Conservation (phyloP, 2,113 vertebrate genomes). For the Antechinus stuartii region DNA sequence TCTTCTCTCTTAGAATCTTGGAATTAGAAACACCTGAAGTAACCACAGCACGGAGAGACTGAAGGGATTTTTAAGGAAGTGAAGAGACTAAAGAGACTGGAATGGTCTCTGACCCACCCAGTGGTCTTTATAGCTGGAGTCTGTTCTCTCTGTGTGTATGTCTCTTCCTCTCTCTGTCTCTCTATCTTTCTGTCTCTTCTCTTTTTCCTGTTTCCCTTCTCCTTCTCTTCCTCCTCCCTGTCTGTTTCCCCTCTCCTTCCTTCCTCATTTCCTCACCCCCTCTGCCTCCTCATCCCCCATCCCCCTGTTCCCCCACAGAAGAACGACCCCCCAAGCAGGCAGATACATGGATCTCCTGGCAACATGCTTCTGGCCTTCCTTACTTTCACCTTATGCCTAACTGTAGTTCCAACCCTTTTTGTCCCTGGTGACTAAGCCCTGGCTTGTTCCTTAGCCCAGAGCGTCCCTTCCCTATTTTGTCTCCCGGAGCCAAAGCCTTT, state of each 20-base stretch:
- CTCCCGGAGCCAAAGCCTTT: neutral
- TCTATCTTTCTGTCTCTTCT: no score
- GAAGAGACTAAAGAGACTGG: no score
- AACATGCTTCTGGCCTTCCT: neutral
- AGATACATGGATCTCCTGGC: neutral
- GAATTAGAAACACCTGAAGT: no score
- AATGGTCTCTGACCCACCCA: no score
- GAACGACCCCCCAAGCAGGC: neutral
- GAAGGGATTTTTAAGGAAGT: no score
- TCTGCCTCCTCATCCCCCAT: neutral
- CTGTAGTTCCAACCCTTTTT: neutral
- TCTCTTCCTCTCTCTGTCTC: no score
- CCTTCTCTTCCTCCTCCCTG: neutral
- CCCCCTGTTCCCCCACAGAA: neutral
- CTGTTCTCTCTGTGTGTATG: no score
- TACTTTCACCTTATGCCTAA: neutral
- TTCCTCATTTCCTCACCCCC: no score
- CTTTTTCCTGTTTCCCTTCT: neutral
- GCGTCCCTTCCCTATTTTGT: neutral
- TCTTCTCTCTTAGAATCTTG: no score
- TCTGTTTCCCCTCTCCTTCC: accelerated
- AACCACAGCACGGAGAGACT: no score
- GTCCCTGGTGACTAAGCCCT: neutral
- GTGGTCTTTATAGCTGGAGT: no score
- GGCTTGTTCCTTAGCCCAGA: neutral